A percentile compares a stretch with the other conserved stretches of the same genome.
Conservation (phyloP, 2,888 invertebrate genomes). For the Aquatica leii region DNA sequence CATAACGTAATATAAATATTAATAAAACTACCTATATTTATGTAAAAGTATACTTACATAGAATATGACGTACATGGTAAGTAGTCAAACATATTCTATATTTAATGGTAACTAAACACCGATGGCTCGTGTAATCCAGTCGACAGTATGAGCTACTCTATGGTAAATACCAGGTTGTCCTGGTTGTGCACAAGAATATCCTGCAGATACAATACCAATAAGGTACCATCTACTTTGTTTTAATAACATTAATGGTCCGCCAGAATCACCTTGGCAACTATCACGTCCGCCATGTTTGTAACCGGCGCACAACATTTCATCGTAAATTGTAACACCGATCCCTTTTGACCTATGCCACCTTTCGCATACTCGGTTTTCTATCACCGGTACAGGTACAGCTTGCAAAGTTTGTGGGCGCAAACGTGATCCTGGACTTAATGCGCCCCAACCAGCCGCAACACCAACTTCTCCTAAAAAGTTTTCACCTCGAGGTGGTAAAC, state of each 20-base stretch:
- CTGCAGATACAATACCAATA: conserved; percentile 86
- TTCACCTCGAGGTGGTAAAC: conserved; percentile 87
- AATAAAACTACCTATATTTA: too few relatives aligned
- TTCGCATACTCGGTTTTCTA: conserved; percentile 82
- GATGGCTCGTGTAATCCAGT: conserved; percentile 83
- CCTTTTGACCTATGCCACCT: conserved; percentile 77
- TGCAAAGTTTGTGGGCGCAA: conserved; percentile 89
- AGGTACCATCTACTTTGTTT: conserved; percentile 88
- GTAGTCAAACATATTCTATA: conserved; percentile 19
- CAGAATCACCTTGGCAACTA: conserved; percentile 81
- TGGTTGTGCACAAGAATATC: conserved; percentile 92
- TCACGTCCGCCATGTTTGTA: conserved; percentile 89
- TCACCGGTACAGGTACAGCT: conserved; percentile 92
- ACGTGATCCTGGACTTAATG: conserved; percentile 83
- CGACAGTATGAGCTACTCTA: conserved; percentile 90
- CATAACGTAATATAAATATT: too few relatives aligned
- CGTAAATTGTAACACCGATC: conserved; percentile 90
- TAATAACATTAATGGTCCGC: conserved; percentile 91
- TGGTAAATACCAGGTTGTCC: conserved; percentile 96
- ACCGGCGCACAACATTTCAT: conserved; percentile 95
- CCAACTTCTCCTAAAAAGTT: conserved; percentile 91
- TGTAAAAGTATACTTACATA: too few relatives aligned
- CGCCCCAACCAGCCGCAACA: conserved; percentile 95
- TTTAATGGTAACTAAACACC: conserved; percentile 56
- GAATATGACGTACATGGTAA: conserved; percentile 1